Evolutionary conservation across 2,797 vertebrate species (phyloP), one percentile per base, ranked within the genome.

Genomic region (Lagocephalus sceleratus): DNA sequence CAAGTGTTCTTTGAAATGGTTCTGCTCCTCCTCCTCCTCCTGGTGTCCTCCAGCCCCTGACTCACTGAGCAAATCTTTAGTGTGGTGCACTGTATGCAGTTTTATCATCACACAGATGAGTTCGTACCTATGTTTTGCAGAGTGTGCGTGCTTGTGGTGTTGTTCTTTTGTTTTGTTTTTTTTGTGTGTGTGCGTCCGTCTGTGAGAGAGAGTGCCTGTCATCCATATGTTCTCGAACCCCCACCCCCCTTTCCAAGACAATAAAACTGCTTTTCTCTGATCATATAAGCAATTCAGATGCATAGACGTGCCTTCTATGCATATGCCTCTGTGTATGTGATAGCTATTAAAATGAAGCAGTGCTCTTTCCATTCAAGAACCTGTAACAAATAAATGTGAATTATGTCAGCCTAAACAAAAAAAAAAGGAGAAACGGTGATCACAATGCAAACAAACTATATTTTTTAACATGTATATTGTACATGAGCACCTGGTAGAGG

Each of bases 381-480:
- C 79, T 78, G 58, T 63, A 76, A 81, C 75, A 68, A 74, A 77
- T 84, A 66, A 88, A 90, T 89, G 89, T 90, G 89, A 91, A 90
- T 79, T 79, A 50, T 85, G 83, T 86, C 86, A 82, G 78, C 79
- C 73, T 85, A 64, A 88, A 85, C 79, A 82, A 77, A 73, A 78
- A 73, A 46, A 71, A 60, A 41, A 54, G 39, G 8, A 81, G 74
- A 69, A 76, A 82, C 54, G 60, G 76, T 72, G 55, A 85, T 76
- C 77, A 71, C 85, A 79, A 86, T 88, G 87, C 87, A 89, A 87
- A 88, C 87, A 87, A 87, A 89, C 85, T 91, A 82, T 92, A 91
- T 92, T 92, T 92, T 91, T 92, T 81, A 91, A 92, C 85, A 75
- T 92, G 88, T 92, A 89, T 90, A 90, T 90, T 90, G 90, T 91